Conservation (phyloP, 1,140 invertebrate genomes). For the Pogonomyrmex barbatus region DNA sequence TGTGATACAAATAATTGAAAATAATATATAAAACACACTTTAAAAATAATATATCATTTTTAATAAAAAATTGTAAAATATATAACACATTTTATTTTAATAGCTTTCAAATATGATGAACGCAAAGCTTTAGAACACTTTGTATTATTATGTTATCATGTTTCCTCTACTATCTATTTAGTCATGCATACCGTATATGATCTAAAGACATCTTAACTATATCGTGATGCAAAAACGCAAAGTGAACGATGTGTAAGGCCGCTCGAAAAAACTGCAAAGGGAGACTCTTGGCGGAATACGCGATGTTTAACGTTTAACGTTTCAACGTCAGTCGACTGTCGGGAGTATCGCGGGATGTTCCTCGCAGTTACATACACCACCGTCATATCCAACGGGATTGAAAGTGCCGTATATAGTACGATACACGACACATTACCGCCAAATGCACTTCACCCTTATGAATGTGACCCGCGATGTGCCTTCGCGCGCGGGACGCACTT, state of each 20-base stretch:
- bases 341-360: slow-evolving; percentile 56
- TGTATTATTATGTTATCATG: background rate
- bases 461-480: slow-evolving; percentile 65
- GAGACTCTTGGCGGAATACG: slow-evolving; percentile 72
- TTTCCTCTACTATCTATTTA: background rate
- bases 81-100: background rate
- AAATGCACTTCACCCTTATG: slow-evolving; percentile 74
- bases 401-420: slow-evolving; percentile 72
- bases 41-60: background rate
- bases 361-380: slow-evolving; percentile 61
- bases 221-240: slow-evolving; percentile 20
- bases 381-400: slow-evolving; percentile 70
- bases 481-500: slow-evolving; percentile 48
- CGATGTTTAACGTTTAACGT: slow-evolving; percentile 74
- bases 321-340: slow-evolving; percentile 61
- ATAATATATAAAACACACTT: background rate
- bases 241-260: slow-evolving; percentile 37
- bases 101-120: slow-evolving; percentile 6
- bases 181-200: slow-evolving; percentile 15
- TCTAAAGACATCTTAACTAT: slow-evolving; percentile 59
- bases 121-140: background rate
- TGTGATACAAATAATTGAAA: background rate
- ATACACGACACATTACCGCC: slow-evolving; percentile 80
- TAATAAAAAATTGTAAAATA: background rate
- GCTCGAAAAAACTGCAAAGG: slow-evolving; percentile 37